Conservation (phyloP, 2,888 invertebrate genomes). For the Pandemis cinnamomeana region DNA sequence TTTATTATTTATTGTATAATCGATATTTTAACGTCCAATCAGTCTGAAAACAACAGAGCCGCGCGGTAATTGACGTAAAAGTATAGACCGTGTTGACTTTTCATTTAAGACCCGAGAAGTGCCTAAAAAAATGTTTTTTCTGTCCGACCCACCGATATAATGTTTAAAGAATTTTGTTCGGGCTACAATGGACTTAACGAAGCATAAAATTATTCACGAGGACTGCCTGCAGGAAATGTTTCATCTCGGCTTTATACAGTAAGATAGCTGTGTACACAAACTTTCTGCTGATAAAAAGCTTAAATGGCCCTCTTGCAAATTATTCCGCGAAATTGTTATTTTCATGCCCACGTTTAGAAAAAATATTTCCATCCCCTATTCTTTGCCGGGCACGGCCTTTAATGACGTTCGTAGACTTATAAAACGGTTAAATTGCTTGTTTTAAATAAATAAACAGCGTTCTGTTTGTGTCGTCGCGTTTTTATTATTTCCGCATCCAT, state of each 20-base stretch:
- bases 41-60: constrained; percentile 47
- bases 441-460: constrained; percentile 71
- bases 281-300: constrained; percentile 79
- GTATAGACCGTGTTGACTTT: constrained; percentile 61
- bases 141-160: constrained; percentile 51
- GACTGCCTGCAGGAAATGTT: constrained; percentile 71
- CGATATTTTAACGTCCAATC: constrained; percentile 61
- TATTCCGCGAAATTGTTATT: constrained; percentile 79
- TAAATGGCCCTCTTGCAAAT: constrained; percentile 77
- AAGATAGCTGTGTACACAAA: constrained; percentile 79
- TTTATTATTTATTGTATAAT: constrained; percentile 45
- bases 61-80: constrained; percentile 42
- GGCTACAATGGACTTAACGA: constrained; percentile 76
- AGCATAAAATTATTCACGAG: constrained; percentile 77
- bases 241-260: constrained; percentile 66
- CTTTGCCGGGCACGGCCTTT: constrained; percentile 58
- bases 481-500: constrained; percentile 46
- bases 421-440: constrained; percentile 69
- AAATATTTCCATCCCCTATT: constrained; percentile 67
- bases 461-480: constrained; percentile 53
- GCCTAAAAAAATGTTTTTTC: constrained; percentile 51
- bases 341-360: constrained; percentile 64
- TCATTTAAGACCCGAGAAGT: constrained; percentile 56
- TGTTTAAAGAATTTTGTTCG: constrained; percentile 67
- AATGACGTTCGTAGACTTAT: constrained; percentile 69